Evolutionary conservation across 2,113 vertebrate genomes (phyloP).

Genomic region (Lagopus muta): DNA sequence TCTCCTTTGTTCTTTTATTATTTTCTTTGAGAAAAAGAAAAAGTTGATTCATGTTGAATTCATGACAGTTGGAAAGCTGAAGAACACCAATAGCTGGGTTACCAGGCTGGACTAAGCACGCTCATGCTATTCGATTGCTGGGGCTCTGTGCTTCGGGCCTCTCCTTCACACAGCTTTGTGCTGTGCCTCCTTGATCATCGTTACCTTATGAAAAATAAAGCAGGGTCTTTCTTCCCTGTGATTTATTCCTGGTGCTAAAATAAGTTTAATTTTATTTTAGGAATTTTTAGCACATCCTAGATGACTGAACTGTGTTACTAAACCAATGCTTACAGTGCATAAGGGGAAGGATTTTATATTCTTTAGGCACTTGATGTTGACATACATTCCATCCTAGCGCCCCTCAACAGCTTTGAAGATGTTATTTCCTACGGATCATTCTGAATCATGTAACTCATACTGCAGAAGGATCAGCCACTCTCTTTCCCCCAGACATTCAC

Average conservation of each 20-base stretch:
- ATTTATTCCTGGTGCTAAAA: not conserved
- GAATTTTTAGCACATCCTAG: not conserved
- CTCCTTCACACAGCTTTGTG: not conserved
- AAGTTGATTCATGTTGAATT: not conserved
- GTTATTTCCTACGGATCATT: not conserved
- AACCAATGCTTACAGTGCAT: not conserved
- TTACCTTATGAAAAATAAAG: not conserved
- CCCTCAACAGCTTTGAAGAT: conserved; percentile 26
- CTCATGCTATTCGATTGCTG: not conserved
- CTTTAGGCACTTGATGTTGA: conserved; percentile 65
- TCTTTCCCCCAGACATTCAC: not conserved
- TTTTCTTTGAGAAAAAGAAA: not conserved
- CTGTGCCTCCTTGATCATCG: not conserved
- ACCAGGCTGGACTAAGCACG: not conserved
- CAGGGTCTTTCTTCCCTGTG: not conserved
- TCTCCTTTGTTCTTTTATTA: conserved; percentile 15
- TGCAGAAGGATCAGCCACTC: conserved; percentile 6
- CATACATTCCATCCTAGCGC: conserved; percentile 59
- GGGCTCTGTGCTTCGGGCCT: not conserved
- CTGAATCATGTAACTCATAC: not conserved
- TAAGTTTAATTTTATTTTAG: not conserved
- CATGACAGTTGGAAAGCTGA: not conserved
- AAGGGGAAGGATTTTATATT: not conserved
- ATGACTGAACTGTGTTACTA: not conserved
- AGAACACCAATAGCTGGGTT: not conserved